A percentile compares a stretch with the other conserved stretches of the same genome.
phyloP scores from a whole-genome alignment of 2,888 invertebrate genomes.

The Zygogramma bicolorata region DNA sequence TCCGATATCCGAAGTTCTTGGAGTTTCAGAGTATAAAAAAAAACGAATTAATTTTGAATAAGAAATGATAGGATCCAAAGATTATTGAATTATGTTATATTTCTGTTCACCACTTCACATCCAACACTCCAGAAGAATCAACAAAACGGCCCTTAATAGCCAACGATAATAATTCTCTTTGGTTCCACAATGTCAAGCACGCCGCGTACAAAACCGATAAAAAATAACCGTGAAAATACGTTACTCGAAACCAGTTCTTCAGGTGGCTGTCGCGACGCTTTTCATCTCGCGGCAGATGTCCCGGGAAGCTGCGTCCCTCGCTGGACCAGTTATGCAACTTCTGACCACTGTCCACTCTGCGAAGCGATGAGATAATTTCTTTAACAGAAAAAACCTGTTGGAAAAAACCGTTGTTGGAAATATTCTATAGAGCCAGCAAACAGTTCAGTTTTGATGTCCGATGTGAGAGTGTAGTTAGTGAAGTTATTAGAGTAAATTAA shows the following conservation, averaged over 20 bases:
- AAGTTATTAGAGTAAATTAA: neutral
- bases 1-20: too few species aligned
- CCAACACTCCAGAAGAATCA: neutral
- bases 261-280: conserved; percentile 41
- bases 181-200: neutral
- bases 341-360: conserved; percentile 62
- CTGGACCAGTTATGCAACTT: conserved; percentile 61
- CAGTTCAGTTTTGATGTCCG: neutral
- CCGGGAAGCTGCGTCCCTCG: conserved; percentile 59
- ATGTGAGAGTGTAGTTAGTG: neutral
- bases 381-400: conserved; percentile 28
- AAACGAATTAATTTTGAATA: too few species aligned
- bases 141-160: neutral
- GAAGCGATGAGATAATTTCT: conserved; percentile 23
- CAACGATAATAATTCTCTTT: neutral
- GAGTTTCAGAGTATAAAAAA: too few species aligned
- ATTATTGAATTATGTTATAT: too few species aligned
- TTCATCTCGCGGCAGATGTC: conserved; percentile 57
- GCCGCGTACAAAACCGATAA: neutral
- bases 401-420: conserved; percentile 26
- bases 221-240: conserved; percentile 33
- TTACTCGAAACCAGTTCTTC: conserved; percentile 57
- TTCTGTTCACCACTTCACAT: too few species aligned
- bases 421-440: neutral
- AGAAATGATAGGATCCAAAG: too few species aligned